These are phyloP conservation scores for Iselma pallidipennis DNA, from an alignment of 2,888 invertebrate genomes.

Conservation along the genomic window DNA sequence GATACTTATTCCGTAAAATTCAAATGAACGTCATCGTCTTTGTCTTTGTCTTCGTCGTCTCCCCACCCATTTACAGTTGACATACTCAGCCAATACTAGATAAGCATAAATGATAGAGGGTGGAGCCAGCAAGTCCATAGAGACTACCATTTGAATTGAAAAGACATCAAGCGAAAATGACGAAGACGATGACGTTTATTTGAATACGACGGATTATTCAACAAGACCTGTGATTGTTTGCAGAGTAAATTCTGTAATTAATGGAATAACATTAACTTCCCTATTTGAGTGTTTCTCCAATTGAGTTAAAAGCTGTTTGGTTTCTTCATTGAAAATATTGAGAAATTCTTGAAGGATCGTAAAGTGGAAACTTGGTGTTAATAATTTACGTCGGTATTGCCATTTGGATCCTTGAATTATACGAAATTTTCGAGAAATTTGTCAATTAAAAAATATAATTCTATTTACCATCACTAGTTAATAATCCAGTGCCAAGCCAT, in stretches of 20 bases:
- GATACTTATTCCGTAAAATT: too few relatives aligned
- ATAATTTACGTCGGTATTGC: slow-evolving; percentile 52
- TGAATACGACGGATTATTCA: too few relatives aligned
- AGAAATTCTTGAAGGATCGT: slow-evolving; percentile 50
- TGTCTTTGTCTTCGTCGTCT: too few relatives aligned
- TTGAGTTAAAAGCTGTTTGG: slow-evolving; percentile 37
- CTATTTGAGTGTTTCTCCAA: slow-evolving; percentile 17
- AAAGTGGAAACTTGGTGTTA: slow-evolving; percentile 56
- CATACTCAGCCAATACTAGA: too few relatives aligned
- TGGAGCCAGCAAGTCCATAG: too few relatives aligned
- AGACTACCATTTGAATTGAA: too few relatives aligned
- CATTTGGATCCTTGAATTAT: slow-evolving; percentile 46
- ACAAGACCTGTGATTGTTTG: slow-evolving; percentile 31
- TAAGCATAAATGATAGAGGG: too few relatives aligned
- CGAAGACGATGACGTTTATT: too few relatives aligned
- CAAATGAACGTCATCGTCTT: too few relatives aligned
- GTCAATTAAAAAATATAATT: background rate
- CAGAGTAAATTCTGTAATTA: slow-evolving; percentile 32
- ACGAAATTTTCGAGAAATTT: slow-evolving; percentile 33
- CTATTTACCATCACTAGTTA: slow-evolving; percentile 9
- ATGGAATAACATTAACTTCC: slow-evolving; percentile 23
- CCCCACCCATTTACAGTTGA: too few relatives aligned
- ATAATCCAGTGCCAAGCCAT: slow-evolving; percentile 17
- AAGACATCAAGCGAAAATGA: too few relatives aligned
- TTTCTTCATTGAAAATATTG: slow-evolving; percentile 47